Conservation (phyloP, 1,140 invertebrate species). For the Drosophila watanabei region DNA sequence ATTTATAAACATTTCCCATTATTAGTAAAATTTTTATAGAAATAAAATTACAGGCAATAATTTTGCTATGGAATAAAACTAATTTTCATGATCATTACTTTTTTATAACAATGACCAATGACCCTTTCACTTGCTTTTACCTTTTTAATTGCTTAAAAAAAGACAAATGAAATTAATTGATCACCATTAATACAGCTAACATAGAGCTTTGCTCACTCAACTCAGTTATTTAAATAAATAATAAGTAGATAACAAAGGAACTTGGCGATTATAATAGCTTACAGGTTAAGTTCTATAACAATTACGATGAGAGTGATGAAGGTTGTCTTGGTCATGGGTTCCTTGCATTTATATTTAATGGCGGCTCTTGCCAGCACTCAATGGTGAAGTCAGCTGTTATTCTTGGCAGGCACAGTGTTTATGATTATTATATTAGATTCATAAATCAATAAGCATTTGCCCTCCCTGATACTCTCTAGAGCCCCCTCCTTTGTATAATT, state of each 20-base stretch:
- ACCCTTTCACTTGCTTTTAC: no score
- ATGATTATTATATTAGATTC: constrained; percentile 28
- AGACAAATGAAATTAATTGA: neutral
- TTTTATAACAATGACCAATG: neutral
- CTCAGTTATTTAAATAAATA: neutral
- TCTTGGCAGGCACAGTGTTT: constrained; percentile 8
- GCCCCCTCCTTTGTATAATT: constrained; percentile 17
- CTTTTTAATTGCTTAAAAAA: neutral
- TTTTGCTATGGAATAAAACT: neutral
- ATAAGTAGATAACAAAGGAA: neutral
- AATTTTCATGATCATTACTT: neutral
- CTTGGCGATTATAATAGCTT: constrained; percentile 1
- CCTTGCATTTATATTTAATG: constrained; percentile 31
- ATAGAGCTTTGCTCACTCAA: neutral
- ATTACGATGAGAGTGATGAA: neutral
- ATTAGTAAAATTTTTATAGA: neutral
- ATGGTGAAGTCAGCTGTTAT: constrained; percentile 36
- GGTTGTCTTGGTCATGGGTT: constrained; percentile 12
- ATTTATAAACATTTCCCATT: neutral
- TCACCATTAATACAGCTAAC: no score
- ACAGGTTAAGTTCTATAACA: neutral
- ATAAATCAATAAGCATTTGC: constrained; percentile 38
- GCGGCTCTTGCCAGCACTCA: constrained; percentile 27
- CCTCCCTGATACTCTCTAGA: constrained; percentile 6
- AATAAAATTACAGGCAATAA: neutral